Evolutionary conservation across 2,797 vertebrate species (phyloP).

Genomic region (Atherinosoma microstoma): DNA sequence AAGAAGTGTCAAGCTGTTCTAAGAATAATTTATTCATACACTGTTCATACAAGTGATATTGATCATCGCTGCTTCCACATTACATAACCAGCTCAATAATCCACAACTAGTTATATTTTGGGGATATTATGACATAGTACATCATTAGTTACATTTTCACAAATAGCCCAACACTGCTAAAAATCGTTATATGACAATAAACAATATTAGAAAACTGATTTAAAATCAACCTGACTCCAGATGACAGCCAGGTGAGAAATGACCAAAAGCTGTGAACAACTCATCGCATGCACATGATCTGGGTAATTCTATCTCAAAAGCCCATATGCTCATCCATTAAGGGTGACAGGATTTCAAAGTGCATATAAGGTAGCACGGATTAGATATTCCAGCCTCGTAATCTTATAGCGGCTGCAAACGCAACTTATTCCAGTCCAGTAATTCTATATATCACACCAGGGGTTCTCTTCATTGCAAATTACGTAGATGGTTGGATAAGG

Average conservation of each 20-base stretch:
- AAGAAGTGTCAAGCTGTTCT: background rate
- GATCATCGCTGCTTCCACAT: constrained; percentile 3
- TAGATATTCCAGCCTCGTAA: constrained; percentile 73
- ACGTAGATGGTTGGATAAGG: constrained; percentile 49
- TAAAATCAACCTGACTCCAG: background rate
- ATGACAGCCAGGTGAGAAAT: constrained; percentile 5
- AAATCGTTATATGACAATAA: background rate
- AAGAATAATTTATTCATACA: background rate
- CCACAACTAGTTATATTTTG: background rate
- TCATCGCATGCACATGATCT: constrained; percentile 55
- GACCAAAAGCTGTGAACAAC: constrained; percentile 26
- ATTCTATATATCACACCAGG: constrained; percentile 68
- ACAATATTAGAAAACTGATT: background rate
- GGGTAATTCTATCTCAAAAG: constrained; percentile 69
- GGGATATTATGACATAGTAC: background rate
- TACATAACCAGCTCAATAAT: background rate
- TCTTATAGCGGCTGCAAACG: constrained; percentile 65
- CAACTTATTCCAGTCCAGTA: constrained; percentile 70
- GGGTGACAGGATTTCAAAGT: constrained; percentile 73
- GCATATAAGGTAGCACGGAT: constrained; percentile 66
- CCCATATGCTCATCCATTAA: constrained; percentile 61
- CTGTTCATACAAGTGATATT: background rate
- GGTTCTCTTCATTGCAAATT: constrained; percentile 53
- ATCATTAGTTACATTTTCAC: background rate
- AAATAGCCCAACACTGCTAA: background rate